Evolutionary conservation across 2,113 vertebrate species (phyloP).

Genomic region (Prolemur simus): DNA sequence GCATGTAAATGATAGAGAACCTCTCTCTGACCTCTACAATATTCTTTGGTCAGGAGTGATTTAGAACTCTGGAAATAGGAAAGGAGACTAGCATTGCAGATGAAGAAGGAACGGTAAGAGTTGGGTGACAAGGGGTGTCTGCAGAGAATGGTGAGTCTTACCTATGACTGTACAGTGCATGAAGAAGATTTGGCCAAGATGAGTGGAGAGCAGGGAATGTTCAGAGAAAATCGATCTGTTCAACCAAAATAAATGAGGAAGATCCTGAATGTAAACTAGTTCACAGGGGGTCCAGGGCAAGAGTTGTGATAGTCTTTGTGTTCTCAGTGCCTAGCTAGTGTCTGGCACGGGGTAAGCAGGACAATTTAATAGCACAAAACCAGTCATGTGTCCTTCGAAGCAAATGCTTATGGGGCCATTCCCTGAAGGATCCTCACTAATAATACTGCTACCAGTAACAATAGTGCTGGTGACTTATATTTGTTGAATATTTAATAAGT

Average conservation of each 20-base stretch:
- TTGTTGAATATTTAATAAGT: not conserved
- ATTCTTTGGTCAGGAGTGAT: conserved; percentile 20
- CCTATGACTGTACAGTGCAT: not conserved
- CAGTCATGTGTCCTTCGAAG: not conserved
- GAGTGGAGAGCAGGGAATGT: not conserved
- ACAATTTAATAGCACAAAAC: not conserved
- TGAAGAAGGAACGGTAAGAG: not conserved
- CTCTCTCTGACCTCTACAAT: not conserved
- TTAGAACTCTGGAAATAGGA: not conserved
- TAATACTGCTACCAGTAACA: not conserved
- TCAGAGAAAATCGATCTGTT: not conserved
- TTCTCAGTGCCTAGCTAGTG: not conserved
- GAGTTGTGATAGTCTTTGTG: not conserved
- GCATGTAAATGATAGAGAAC: not conserved
- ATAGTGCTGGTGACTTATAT: not conserved
- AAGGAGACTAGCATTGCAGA: not conserved
- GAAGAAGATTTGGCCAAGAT: not conserved
- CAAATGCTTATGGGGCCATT: not conserved
- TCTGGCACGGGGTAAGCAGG: not conserved
- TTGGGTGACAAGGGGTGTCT: not conserved
- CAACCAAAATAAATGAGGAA: not conserved
- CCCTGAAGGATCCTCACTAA: not conserved
- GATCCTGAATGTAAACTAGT: not conserved
- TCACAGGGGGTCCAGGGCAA: not conserved
- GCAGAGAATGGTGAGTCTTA: not conserved